Percentiles rank a stretch among this genome's conserved stretches.
phyloP scores from a whole-genome alignment of 2,888 invertebrate species.

The Drepanosiphum platanoidis region DNA sequence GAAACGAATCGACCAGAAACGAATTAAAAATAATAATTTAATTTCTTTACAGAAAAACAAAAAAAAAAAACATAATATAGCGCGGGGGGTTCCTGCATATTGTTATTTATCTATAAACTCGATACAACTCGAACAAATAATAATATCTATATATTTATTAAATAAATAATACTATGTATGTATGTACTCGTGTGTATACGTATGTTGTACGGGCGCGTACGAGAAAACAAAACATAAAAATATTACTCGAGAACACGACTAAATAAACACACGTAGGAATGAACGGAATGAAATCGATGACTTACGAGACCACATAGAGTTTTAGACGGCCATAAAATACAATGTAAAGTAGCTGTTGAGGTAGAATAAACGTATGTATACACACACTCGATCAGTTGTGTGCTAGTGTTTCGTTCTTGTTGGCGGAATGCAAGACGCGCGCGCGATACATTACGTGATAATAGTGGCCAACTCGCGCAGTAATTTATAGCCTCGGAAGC shows the following conservation, averaged over 20 bases:
- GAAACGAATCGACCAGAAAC: not conserved
- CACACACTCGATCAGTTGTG: slow-evolving; percentile 29
- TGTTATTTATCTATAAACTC: too few species aligned
- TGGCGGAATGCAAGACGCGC: slow-evolving; percentile 15
- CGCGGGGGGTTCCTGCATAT: too few species aligned
- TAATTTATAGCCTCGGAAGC: slow-evolving; percentile 27
- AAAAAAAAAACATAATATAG: not conserved
- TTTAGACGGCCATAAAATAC: slow-evolving; percentile 37
- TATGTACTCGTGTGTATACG: too few species aligned
- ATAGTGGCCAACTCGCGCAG: not conserved
- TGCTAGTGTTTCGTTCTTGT: slow-evolving; percentile 25
- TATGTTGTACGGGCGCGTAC: too few species aligned
- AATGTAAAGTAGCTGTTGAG: slow-evolving; percentile 45
- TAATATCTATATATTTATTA: not conserved
- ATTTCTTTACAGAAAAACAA: not conserved
- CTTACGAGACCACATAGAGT: slow-evolving; percentile 52
- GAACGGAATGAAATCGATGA: slow-evolving; percentile 44
- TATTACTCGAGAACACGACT: slow-evolving; percentile 6
- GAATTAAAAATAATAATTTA: not conserved
- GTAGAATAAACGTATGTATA: slow-evolving; percentile 11
- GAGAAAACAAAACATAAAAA: not conserved
- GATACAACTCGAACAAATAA: too few species aligned
- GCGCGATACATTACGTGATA: slow-evolving; percentile 46
- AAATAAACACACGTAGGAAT: slow-evolving; percentile 36
- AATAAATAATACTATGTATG: not conserved